phyloP scores from a whole-genome alignment of 2,113 vertebrate species.

The Himantopus leucocephalus region DNA sequence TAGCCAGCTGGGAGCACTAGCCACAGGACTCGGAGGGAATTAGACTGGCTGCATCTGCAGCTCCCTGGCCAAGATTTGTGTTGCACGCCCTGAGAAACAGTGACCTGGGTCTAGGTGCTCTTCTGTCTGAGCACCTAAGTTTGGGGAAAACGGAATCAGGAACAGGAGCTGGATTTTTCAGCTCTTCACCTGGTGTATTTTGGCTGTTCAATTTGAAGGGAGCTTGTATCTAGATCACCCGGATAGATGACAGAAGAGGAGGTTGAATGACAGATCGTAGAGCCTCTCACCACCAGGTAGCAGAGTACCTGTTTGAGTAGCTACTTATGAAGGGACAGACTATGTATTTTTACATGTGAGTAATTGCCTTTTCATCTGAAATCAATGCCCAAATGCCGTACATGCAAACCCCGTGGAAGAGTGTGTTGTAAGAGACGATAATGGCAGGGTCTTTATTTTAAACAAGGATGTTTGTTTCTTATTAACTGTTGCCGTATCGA shows the following conservation, averaged over 20 bases:
- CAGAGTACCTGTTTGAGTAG: background rate
- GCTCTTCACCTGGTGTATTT: background rate
- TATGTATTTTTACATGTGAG: background rate
- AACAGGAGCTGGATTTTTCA: background rate
- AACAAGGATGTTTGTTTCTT: background rate
- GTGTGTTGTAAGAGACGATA: background rate
- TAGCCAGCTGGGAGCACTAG: slow-evolving; percentile 13
- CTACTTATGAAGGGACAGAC: background rate
- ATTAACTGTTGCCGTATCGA: background rate
- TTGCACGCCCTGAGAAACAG: background rate
- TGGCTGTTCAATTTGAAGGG: background rate
- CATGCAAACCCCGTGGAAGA: background rate
- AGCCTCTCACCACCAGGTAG: background rate
- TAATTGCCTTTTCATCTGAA: background rate
- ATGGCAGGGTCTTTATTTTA: background rate
- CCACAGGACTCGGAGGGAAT: background rate
- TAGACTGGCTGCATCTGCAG: background rate
- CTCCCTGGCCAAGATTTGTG: background rate
- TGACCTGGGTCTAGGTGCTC: background rate
- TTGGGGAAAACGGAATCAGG: background rate
- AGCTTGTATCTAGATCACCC: background rate
- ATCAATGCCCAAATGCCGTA: background rate
- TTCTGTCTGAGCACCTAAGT: background rate
- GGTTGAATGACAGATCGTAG: background rate
- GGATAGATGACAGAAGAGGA: background rate